These are phyloP conservation scores for Cirrhinus mrigala DNA, from an alignment of 2,797 vertebrate genomes.

Conservation along the genomic window DNA sequence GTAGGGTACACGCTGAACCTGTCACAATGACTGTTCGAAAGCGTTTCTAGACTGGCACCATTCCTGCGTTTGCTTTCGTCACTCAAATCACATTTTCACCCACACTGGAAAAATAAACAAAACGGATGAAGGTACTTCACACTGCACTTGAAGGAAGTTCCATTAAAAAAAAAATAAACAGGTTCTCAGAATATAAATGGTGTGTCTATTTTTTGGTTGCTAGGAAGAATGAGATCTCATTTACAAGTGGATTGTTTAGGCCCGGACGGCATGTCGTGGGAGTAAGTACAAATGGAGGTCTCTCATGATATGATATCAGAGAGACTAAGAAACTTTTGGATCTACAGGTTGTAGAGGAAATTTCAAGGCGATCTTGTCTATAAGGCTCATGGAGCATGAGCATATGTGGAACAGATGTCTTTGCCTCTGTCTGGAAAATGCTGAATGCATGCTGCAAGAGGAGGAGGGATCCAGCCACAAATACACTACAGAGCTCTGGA, in stretches of 20 bases:
- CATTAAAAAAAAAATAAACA: neutral
- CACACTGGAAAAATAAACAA: neutral
- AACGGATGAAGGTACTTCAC: neutral
- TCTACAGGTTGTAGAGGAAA: neutral
- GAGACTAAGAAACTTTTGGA: slow-evolving; percentile 33
- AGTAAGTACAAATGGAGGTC: slow-evolving; percentile 49
- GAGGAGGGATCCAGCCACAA: slow-evolving; percentile 46
- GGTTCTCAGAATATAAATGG: neutral
- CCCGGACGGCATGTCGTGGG: neutral
- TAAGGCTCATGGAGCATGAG: slow-evolving; percentile 54
- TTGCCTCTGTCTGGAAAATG: slow-evolving; percentile 62
- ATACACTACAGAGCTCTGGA: slow-evolving; percentile 20
- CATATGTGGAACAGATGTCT: slow-evolving; percentile 77
- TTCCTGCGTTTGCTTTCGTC: neutral
- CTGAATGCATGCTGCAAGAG: slow-evolving; percentile 40
- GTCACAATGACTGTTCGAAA: neutral
- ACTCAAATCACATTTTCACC: neutral
- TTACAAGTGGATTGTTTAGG: slow-evolving; percentile 17
- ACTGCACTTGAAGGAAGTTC: neutral
- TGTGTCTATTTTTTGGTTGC: slow-evolving; percentile 1
- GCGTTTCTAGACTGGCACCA: neutral
- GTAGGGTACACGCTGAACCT: neutral
- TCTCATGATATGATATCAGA: slow-evolving; percentile 54
- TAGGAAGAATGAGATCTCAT: neutral
- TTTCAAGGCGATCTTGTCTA: slow-evolving; percentile 44